Conservation (phyloP, 2,888 invertebrate species). For the Arctia plantaginis region DNA sequence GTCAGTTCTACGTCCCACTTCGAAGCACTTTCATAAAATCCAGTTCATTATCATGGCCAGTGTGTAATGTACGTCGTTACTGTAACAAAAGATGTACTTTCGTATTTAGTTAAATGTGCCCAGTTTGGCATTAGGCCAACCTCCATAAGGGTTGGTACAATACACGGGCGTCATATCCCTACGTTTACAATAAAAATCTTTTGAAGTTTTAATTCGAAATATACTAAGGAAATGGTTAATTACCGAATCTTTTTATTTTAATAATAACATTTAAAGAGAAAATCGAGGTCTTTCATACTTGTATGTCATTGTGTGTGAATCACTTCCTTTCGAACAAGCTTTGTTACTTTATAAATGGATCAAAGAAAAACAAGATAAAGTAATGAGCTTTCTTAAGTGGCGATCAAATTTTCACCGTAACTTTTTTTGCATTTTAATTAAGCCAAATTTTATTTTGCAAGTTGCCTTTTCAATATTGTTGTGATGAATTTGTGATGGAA, state of each 20-base stretch:
- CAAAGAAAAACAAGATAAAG: constrained; percentile 7
- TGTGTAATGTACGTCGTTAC: constrained; percentile 46
- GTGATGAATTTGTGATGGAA: background rate
- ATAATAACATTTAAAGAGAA: background rate
- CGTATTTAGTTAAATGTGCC: constrained; percentile 49
- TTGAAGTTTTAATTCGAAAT: constrained; percentile 1
- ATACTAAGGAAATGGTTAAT: background rate
- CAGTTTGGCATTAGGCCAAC: constrained; percentile 58
- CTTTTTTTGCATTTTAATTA: background rate
- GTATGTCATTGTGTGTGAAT: constrained; percentile 7
- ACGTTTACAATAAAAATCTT: background rate
- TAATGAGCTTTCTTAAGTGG: constrained; percentile 3
- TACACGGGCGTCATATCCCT: constrained; percentile 28
- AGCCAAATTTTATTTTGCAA: background rate
- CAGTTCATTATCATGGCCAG: constrained; percentile 56
- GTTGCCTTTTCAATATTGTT: background rate
- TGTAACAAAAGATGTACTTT: constrained; percentile 56
- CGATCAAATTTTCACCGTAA: background rate
- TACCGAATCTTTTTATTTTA: background rate
- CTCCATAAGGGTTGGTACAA: constrained; percentile 48
- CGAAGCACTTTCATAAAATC: constrained; percentile 35
- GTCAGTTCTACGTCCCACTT: constrained; percentile 33
- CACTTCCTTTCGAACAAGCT: background rate
- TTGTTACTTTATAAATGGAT: constrained; percentile 1
- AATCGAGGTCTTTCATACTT: background rate